Evolutionary conservation across 2,888 invertebrate species (phyloP).

Genomic region (Notocelia uddmanniana): DNA sequence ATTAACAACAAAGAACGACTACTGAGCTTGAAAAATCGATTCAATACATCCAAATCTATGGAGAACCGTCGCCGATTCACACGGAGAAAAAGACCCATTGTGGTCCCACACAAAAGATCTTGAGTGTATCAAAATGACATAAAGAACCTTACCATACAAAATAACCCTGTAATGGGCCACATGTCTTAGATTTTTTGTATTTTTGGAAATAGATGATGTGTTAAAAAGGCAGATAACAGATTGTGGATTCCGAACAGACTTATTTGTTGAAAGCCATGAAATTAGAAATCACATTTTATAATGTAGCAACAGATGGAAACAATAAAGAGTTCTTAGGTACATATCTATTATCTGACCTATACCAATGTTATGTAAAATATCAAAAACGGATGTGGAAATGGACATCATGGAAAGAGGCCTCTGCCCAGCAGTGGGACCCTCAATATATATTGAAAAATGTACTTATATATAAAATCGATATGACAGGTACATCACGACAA

Average conservation of each 20-base stretch:
- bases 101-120: conserved; percentile 75
- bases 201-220: conserved; percentile 82
- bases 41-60: conserved; percentile 79
- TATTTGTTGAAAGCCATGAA: conserved; percentile 41
- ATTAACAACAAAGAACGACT: conserved; percentile 79
- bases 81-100: conserved; percentile 73
- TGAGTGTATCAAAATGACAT: conserved; percentile 86
- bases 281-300: conserved; percentile 27
- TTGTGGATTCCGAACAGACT: conserved; percentile 57
- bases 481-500: no score
- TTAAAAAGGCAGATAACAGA: conserved; percentile 80
- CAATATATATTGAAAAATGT: no score
- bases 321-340: conserved; percentile 11
- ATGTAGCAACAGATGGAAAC: conserved; percentile 38
- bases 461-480: no score
- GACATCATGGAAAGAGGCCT: no score
- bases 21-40: conserved; percentile 85
- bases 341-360: background rate
- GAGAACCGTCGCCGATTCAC: conserved; percentile 69
- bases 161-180: conserved; percentile 79
- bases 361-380: background rate
- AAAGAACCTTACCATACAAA: conserved; percentile 77
- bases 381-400: background rate
- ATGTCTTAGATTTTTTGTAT: conserved; percentile 72
- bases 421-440: no score